Evolutionary conservation across 2,797 vertebrate species (phyloP), one percentile per base, ranked within the genome.

Genomic region (Peromyscus aztecus): DNA sequence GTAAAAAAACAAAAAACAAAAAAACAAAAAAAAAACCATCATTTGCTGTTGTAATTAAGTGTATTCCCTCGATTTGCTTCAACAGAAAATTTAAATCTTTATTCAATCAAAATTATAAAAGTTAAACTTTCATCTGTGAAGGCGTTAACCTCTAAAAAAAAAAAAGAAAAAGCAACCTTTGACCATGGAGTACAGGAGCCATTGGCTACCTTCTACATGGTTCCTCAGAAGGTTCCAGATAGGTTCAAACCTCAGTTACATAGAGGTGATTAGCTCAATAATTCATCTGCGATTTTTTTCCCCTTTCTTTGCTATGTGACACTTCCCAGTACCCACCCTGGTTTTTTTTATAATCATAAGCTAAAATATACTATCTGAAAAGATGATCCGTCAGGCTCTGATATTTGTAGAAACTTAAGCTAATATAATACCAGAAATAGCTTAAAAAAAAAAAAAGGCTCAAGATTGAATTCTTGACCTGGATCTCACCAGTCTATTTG

Each of bases 211-310:
- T 55, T 80, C 55, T 49, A 91, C 8, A 52, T 69, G 27, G 23
- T 3, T 85, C n/a, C 31, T 92, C 2, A 49, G 46, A 87, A 76
- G 27, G 14, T 37, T 87, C 75, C 90, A 65, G 14, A 12, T 65
- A 96, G 73, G 71, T 40, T 85, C 43, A 88, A 93, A 63, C 55
- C 73, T 96, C 83, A 75, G 52, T 52, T 88, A 23, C 46, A 77
- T 78, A 37, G 40, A 91, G 49, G 29, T 92, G 75, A 91, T 81
- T 71, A 81, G 46, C 19, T 90, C 43, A 88, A 2, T 83, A 81
- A 82, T 75, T 84, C 63, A 37, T 40, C 34, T 40, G 8, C 57
- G 43, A 91, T 52, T 37, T 19, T 19, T 87, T 16, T 16, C 31
- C 14, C 14, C 14, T 7, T 87, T 37, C 37, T 87, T 67, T 40